These are phyloP conservation scores for Sebastes taczanowskii DNA, from an alignment of 2,797 vertebrate genomes.

Conservation along the genomic window DNA sequence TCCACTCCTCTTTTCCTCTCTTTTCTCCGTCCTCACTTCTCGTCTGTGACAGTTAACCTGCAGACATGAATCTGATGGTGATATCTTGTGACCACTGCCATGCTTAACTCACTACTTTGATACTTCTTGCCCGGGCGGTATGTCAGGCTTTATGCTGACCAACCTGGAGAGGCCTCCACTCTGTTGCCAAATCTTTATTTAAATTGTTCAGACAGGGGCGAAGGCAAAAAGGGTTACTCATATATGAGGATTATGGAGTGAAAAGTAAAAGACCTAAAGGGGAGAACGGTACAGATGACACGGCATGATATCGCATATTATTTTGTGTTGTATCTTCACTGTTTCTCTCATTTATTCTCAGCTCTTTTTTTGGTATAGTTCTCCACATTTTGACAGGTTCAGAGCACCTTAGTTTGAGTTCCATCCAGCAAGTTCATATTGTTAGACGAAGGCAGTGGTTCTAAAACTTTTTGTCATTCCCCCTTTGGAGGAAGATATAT, in stretches of 20 bases:
- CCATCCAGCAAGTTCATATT: not conserved
- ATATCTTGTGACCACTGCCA: slow-evolving; percentile 80
- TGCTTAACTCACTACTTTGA: slow-evolving; percentile 75
- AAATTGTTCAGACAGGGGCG: slow-evolving; percentile 36
- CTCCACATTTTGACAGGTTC: not conserved
- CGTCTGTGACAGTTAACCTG: slow-evolving; percentile 78
- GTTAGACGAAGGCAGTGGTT: too few species aligned
- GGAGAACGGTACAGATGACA: not conserved
- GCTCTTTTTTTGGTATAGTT: not conserved
- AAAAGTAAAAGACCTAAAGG: slow-evolving; percentile 5
- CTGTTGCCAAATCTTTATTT: slow-evolving; percentile 18
- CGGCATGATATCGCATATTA: not conserved
- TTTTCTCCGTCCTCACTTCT: slow-evolving; percentile 53
- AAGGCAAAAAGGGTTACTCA: not conserved
- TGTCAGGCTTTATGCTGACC: slow-evolving; percentile 67
- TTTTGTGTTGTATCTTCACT: not conserved
- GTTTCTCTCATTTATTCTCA: not conserved
- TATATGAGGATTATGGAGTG: not conserved
- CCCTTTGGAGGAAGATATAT: too few species aligned
- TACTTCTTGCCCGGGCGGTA: slow-evolving; percentile 64
- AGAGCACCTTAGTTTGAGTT: not conserved
- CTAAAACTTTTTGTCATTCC: too few species aligned
- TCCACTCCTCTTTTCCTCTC: slow-evolving; percentile 65
- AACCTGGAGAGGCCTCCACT: slow-evolving; percentile 46
- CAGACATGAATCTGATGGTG: slow-evolving; percentile 80